Evolutionary conservation across 2,797 vertebrate genomes (phyloP).

Genomic region (Bovichtus diacanthus): DNA sequence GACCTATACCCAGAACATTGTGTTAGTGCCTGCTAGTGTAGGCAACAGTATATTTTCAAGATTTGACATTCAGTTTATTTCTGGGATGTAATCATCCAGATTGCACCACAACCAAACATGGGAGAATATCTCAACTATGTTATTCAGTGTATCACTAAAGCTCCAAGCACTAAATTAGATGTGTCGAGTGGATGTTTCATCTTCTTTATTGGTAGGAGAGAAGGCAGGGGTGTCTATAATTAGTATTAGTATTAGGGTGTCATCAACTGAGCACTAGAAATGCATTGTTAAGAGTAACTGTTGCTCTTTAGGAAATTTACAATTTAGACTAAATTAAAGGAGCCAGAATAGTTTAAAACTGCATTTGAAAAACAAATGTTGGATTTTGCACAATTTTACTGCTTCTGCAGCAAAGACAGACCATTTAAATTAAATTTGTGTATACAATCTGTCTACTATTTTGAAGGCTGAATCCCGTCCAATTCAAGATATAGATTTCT

Average conservation of each 20-base stretch:
- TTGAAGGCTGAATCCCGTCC: background rate
- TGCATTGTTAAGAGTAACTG: background rate
- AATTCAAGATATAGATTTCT: background rate
- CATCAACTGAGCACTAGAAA: background rate
- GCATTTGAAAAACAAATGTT: background rate
- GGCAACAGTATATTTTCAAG: background rate
- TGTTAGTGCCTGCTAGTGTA: background rate
- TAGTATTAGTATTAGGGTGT: background rate
- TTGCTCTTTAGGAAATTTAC: background rate
- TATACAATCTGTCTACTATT: background rate
- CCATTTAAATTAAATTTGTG: background rate
- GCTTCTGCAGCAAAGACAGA: background rate
- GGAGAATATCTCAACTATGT: background rate
- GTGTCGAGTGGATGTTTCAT: background rate
- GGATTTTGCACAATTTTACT: too few relatives aligned
- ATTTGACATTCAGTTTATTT: background rate
- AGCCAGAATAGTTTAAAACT: background rate
- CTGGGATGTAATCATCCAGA: background rate
- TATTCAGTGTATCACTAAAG: background rate
- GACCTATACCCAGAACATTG: background rate
- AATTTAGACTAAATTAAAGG: background rate
- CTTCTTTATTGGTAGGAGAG: background rate
- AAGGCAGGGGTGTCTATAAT: background rate
- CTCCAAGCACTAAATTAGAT: background rate
- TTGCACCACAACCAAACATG: background rate